Evolutionary conservation across 2,797 vertebrate genomes (phyloP).

Genomic region (Chiloscyllium punctatum): DNA sequence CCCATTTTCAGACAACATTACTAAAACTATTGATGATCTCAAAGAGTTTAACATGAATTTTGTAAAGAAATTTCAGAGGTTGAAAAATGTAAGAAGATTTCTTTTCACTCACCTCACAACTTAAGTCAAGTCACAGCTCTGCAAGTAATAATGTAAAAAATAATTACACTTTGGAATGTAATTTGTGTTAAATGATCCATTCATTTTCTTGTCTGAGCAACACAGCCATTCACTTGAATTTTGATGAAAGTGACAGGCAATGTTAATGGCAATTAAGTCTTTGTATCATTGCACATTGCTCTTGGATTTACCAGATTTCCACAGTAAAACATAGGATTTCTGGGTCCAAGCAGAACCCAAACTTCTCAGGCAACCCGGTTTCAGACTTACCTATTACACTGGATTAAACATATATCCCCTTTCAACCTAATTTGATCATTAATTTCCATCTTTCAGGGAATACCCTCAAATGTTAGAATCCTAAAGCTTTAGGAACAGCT

Average conservation of each 20-base stretch:
- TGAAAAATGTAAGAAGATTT: neutral
- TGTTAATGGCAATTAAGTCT: neutral
- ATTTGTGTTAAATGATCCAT: conserved; percentile 33
- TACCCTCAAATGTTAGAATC: neutral
- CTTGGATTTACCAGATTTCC: neutral
- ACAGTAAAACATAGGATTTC: neutral
- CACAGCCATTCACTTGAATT: conserved; percentile 1
- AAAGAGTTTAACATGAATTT: neutral
- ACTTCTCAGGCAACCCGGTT: neutral
- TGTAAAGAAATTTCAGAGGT: neutral
- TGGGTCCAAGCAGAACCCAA: too few relatives aligned
- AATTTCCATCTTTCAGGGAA: neutral
- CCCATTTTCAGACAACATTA: neutral
- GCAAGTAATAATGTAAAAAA: conserved; percentile 19
- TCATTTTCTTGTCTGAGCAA: conserved; percentile 6
- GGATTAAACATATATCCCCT: neutral
- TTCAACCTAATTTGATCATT: neutral
- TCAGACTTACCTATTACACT: neutral
- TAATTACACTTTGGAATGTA: conserved; percentile 6
- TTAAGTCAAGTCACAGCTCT: neutral
- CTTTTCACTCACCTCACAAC: neutral
- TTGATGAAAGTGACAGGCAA: neutral
- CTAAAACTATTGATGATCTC: neutral
- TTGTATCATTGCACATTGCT: neutral
- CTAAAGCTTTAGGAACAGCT: neutral